Conservation (phyloP, 2,888 invertebrate genomes). For the Phytoseiulus persimilis region DNA sequence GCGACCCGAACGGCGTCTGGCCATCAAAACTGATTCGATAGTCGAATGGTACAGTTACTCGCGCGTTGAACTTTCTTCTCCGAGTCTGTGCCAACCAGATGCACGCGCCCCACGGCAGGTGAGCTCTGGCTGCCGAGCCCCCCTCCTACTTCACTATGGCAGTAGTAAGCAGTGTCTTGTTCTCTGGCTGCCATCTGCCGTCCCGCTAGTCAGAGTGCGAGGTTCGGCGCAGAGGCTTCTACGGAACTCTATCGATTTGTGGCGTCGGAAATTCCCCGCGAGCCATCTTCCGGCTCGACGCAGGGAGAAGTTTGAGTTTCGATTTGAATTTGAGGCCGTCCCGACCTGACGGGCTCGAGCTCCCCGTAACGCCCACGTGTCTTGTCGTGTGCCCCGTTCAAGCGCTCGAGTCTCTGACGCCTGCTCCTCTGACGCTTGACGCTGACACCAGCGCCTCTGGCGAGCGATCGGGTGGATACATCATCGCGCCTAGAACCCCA, state of each 20-base stretch:
- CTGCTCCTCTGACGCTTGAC: background rate
- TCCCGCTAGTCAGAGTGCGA: background rate
- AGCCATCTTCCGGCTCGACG: background rate
- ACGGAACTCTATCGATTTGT: background rate
- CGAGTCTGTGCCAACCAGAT: background rate
- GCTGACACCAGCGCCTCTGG: background rate
- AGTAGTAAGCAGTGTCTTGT: background rate
- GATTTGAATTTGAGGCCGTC: background rate
- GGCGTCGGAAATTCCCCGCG: background rate
- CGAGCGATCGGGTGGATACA: background rate
- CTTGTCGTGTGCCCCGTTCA: background rate
- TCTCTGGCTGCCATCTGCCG: conserved; percentile 5
- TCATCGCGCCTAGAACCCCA: background rate
- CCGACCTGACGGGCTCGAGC: background rate
- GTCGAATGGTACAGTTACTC: background rate
- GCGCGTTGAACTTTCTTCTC: background rate
- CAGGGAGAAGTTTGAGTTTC: no score
- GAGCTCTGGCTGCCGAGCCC: background rate
- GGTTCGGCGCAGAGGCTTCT: background rate
- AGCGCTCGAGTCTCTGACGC: background rate
- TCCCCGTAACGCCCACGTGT: background rate
- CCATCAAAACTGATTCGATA: background rate
- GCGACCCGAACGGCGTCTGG: background rate
- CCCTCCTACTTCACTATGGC: background rate
- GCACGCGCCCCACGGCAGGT: conserved; percentile 5